Percentiles rank a stretch among this genome's conserved stretches.
These are phyloP conservation scores for Cromileptes altivelis DNA, from an alignment of 2,113 vertebrate genomes.

Conservation along the genomic window DNA sequence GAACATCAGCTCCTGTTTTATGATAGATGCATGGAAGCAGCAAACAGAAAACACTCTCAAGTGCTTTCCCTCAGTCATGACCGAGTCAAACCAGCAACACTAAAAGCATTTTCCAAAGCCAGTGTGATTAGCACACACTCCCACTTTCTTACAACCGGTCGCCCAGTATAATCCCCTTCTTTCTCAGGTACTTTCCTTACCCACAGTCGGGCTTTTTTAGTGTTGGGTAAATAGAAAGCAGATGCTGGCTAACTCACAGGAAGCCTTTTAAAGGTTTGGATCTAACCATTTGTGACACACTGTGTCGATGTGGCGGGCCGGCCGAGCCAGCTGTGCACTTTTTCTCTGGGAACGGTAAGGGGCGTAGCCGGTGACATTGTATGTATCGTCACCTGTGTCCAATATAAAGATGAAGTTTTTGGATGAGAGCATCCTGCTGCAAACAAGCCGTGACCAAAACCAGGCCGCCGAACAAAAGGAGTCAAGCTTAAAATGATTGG, in stretches of 20 bases:
- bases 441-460: slow-evolving; percentile 46
- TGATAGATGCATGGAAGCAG: slow-evolving; percentile 11
- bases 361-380: slow-evolving; percentile 27
- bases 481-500: slow-evolving; percentile 29
- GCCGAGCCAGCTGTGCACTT: slow-evolving; percentile 51
- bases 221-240: slow-evolving; percentile 78
- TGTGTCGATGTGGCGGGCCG: slow-evolving; percentile 46
- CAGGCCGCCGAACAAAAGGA: slow-evolving; percentile 30
- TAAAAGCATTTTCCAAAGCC: slow-evolving; percentile 40
- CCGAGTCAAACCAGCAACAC: slow-evolving; percentile 3
- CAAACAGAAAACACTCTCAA: slow-evolving; percentile 13
- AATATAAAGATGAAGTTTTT: slow-evolving; percentile 57
- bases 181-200: slow-evolving; percentile 59
- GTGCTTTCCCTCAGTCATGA: slow-evolving; percentile 30
- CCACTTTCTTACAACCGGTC: slow-evolving; percentile 1
- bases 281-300: slow-evolving; percentile 72
- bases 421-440: slow-evolving; percentile 43
- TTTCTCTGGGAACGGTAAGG: slow-evolving; percentile 32
- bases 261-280: slow-evolving; percentile 64
- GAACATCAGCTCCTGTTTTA: slow-evolving; percentile 22
- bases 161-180: slow-evolving; percentile 15
- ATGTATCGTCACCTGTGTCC: slow-evolving; percentile 63
- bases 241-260: slow-evolving; percentile 72
- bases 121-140: slow-evolving; percentile 31
- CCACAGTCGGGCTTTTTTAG: slow-evolving; percentile 24